Evolutionary conservation across 2,113 vertebrate species (phyloP).

Genomic region (Dendropsophus ebraccatus): DNA sequence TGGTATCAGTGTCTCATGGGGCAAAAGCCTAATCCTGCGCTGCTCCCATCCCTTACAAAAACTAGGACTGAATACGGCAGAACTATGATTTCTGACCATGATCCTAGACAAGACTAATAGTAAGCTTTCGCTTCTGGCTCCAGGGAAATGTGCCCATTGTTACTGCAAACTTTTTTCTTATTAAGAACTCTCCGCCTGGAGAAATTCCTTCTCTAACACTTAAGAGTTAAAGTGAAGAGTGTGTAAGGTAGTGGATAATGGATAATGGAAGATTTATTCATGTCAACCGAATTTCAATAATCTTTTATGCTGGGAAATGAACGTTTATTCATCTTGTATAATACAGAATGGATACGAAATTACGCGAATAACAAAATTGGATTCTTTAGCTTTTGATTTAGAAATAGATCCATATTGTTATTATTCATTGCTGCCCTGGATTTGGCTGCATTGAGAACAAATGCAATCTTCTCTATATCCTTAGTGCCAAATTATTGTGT

Average conservation of each 20-base stretch:
- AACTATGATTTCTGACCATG: not conserved
- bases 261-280: constrained; percentile 14
- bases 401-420: constrained; percentile 30
- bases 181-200: not conserved
- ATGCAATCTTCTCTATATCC: not conserved
- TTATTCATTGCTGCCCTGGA: not conserved
- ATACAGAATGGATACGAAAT: not conserved
- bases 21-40: not conserved
- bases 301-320: not conserved
- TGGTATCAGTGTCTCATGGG: not conserved
- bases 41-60: not conserved
- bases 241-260: not conserved
- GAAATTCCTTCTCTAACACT: not conserved
- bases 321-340: not conserved
- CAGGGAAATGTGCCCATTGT: not conserved
- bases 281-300: constrained; percentile 22
- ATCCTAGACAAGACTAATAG: not conserved
- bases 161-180: not conserved
- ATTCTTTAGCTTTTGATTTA: constrained; percentile 11
- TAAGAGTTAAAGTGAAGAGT: not conserved
- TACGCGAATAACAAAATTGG: constrained; percentile 16
- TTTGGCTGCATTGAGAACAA: not conserved
- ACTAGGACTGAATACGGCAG: not conserved
- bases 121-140: not conserved
- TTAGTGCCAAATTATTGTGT: not conserved